These are phyloP conservation scores for Siderastrea siderea DNA, from an alignment of 92 coral and sea anemone species.

Conservation along the genomic window DNA sequence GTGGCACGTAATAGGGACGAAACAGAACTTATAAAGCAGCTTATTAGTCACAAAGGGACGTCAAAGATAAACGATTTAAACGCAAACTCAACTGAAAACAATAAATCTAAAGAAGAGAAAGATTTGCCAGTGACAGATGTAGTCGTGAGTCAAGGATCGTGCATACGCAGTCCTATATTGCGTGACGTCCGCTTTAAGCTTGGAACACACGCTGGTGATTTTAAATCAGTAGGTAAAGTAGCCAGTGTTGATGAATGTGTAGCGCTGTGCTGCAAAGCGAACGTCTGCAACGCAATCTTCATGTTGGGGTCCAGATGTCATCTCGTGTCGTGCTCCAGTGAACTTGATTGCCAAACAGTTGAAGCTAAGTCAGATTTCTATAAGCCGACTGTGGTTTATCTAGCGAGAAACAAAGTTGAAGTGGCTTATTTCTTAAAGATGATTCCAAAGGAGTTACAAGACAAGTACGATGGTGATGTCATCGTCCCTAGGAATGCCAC, in stretches of 20 bases:
- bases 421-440: constrained; percentile 59
- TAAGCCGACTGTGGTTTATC: constrained; percentile 76
- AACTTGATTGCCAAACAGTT: constrained; percentile 77
- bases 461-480: neutral
- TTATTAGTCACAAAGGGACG: constrained; percentile 39
- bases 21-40: constrained; percentile 55
- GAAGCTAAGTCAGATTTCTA: constrained; percentile 78
- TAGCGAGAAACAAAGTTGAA: constrained; percentile 72
- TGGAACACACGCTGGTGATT: constrained; percentile 92
- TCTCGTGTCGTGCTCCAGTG: constrained; percentile 80
- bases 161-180: constrained; percentile 77
- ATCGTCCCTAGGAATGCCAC: neutral
- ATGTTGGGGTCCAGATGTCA: constrained; percentile 86
- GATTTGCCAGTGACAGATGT: constrained; percentile 4
- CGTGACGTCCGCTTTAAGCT: constrained; percentile 73
- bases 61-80: neutral
- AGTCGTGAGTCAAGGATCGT: constrained; percentile 30
- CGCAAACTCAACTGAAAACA: neutral
- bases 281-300: constrained; percentile 85
- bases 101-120: neutral
- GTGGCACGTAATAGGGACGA: constrained; percentile 77
- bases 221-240: constrained; percentile 79
- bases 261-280: constrained; percentile 77
- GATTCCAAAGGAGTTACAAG: constrained; percentile 59
- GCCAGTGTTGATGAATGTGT: constrained; percentile 78